These are phyloP conservation scores for Megalops cyprinoides DNA, from an alignment of 2,797 vertebrate species.

Conservation along the genomic window DNA sequence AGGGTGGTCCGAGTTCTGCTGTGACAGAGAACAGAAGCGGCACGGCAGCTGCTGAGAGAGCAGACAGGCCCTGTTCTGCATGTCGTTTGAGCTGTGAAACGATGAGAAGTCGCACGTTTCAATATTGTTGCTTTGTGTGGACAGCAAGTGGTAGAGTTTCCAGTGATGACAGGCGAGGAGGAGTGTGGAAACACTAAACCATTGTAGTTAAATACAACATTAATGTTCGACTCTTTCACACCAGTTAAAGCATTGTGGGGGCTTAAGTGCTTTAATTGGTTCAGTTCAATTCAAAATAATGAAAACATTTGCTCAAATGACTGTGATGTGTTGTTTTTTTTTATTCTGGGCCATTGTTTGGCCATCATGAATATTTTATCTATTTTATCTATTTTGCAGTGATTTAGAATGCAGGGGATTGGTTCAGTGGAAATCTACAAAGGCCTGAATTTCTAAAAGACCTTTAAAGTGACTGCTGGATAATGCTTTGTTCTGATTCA, in stretches of 20 bases:
- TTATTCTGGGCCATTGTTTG: not conserved
- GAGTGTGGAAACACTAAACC: not conserved
- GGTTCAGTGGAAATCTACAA: slow-evolving; percentile 8
- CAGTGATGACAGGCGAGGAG: not conserved
- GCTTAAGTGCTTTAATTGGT: not conserved
- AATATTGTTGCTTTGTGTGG: not conserved
- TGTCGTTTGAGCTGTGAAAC: not conserved
- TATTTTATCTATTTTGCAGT: too few relatives aligned
- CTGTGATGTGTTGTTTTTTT: not conserved
- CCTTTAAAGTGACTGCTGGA: not conserved
- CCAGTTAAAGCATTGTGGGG: not conserved
- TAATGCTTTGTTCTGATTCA: not conserved
- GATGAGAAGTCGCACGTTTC: not conserved
- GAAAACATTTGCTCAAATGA: not conserved
- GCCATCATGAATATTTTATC: not conserved
- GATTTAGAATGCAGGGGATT: not conserved
- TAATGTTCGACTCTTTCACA: not conserved
- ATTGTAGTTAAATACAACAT: not conserved
- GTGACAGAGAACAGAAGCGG: not conserved
- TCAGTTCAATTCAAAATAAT: not conserved
- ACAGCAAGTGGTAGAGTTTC: not conserved
- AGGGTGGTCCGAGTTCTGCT: slow-evolving; percentile 9
- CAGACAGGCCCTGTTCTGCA: not conserved
- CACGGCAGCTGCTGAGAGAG: not conserved
- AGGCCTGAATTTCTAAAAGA: not conserved